Base-by-base conservation (phyloP, 2,888 invertebrate species). In the Sphaerophoria taeniata region DNA sequence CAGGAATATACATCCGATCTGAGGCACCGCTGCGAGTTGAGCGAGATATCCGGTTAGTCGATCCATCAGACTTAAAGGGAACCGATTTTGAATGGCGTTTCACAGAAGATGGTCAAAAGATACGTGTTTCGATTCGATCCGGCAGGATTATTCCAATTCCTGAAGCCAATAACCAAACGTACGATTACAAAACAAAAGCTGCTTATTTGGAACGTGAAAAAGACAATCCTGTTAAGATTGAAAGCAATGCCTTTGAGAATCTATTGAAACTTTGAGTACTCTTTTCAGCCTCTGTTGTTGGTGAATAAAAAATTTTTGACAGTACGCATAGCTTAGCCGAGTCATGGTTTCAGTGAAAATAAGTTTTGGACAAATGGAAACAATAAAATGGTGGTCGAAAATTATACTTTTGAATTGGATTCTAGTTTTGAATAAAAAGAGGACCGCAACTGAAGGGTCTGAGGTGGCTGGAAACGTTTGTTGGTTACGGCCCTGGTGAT, bases 141-240 rank as follows among this genome's bases (percentile, higher is more conserved):
- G 98, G 98, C 6, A 94, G 98, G 88, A 95, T 98, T 71, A 97
- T 99, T 88, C 98, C 98, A 0, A 93, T 98, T 31, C 98, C 98
- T 1, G 93, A 94, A 47, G 90, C 94, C 0, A 94, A 95, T 0
- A 93, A 95, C 70, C 97, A 97, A 92, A 98, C 98, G 0, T 93
- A 95, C 49, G 98, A 99, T 92, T 98, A 95, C 90, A 98, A 98
- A 91, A 93, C 94, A 31, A 95, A 95, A 87, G 90, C 91, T 0
- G 92, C 95, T 0, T 98, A 98, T 89, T 90, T 94, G 24, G 96
- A 96, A 87, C 92, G 93, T 6, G 93, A 94, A 0, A 97, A 97
- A 91, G 97, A 98, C 89, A 97, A 97, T 0, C 87, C 89, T 0
- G 94, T 94, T 76, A 72, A 58, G 24, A 34, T 31, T 53, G 4